Percentiles rank a stretch among this genome's conserved stretches.
These are phyloP conservation scores for Dryococelus australis DNA, from an alignment of 2,888 invertebrate species.

Conservation along the genomic window DNA sequence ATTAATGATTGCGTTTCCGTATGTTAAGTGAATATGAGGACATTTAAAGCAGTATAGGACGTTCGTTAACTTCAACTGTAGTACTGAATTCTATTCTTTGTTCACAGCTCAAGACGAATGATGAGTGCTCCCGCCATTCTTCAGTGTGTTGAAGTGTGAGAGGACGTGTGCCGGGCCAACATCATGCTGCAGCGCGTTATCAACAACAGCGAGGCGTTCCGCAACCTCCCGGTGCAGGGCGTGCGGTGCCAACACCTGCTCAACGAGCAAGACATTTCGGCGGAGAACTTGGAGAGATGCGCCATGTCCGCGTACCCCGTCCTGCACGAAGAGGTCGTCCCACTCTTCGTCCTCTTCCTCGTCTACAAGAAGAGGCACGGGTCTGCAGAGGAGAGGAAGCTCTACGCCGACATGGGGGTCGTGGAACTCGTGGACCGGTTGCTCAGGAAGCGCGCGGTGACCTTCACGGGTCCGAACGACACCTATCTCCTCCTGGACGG, in stretches of 20 bases:
- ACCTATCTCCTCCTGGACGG: conserved; percentile 62
- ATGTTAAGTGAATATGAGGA: too few species aligned
- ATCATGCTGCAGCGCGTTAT: conserved; percentile 42
- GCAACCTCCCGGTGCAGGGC: conserved; percentile 57
- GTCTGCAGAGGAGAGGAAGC: conserved; percentile 61
- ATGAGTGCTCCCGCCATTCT: too few species aligned
- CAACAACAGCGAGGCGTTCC: background rate
- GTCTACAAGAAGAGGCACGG: conserved; percentile 60
- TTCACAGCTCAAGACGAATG: too few species aligned
- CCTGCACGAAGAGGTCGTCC: conserved; percentile 70
- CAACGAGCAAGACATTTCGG: conserved; percentile 52
- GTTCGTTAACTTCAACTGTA: too few species aligned
- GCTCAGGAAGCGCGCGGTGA: conserved; percentile 64
- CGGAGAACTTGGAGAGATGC: conserved; percentile 53
- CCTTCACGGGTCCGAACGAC: conserved; percentile 62
- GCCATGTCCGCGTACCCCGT: conserved; percentile 68
- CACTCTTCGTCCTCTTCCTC: conserved; percentile 69
- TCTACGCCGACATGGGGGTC: conserved; percentile 67
- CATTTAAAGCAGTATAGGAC: too few species aligned
- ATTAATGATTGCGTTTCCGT: too few species aligned
- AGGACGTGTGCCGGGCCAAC: too few species aligned
- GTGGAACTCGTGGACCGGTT: conserved; percentile 66
- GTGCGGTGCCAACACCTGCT: conserved; percentile 52
- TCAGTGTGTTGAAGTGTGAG: too few species aligned
- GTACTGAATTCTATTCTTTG: too few species aligned